phyloP scores from a whole-genome alignment of 2,797 vertebrate species.

The Neosilurus hyrtlii region DNA sequence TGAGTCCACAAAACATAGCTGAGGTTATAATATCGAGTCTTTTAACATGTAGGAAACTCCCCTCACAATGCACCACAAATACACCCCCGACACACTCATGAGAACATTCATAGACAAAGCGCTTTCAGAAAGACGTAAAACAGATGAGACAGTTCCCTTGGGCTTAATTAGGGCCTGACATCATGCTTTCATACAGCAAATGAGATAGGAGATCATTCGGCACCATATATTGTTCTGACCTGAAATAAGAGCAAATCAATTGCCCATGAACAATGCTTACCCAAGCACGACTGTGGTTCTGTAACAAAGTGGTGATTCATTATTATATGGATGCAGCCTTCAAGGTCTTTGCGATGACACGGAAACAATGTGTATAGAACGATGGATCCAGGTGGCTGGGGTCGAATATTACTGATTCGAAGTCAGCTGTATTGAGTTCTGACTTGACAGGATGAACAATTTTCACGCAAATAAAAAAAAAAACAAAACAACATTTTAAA shows the following conservation, averaged over 20 bases:
- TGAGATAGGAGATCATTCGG: constrained; percentile 37
- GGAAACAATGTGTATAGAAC: neutral
- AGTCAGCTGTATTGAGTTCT: neutral
- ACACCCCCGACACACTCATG: constrained; percentile 24
- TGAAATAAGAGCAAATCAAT: constrained; percentile 32
- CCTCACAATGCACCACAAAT: constrained; percentile 59
- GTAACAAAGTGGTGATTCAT: neutral
- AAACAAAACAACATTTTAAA: neutral
- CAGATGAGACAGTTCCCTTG: constrained; percentile 25
- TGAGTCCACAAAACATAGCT: neutral
- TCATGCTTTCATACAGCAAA: constrained; percentile 33
- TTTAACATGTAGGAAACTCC: constrained; percentile 61
- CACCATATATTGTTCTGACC: constrained; percentile 45
- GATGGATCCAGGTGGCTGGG: neutral
- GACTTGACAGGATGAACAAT: neutral
- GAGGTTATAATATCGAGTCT: neutral
- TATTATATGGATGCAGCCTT: neutral
- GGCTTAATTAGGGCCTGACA: constrained; percentile 21
- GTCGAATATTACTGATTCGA: neutral
- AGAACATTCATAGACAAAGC: neutral
- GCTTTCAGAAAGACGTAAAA: neutral
- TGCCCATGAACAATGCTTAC: neutral
- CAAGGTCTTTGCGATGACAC: constrained; percentile 2
- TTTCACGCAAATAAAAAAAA: neutral
- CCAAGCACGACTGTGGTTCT: neutral